Conservation (phyloP, 1,140 invertebrate genomes). For the Conus ventricosus region DNA sequence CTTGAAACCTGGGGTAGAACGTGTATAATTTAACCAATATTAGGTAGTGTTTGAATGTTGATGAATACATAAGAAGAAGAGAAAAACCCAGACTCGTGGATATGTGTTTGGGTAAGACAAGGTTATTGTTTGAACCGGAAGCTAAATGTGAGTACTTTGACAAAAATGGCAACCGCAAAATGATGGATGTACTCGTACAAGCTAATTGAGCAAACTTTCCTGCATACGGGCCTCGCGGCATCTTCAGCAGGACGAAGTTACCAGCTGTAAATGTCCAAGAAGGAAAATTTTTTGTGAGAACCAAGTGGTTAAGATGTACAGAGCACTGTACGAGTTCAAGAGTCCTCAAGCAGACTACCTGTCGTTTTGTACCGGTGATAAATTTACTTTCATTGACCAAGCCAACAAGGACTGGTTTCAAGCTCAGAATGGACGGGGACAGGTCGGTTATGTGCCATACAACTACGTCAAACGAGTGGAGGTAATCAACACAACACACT, state of each 20-base stretch:
- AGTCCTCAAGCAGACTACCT: slow-evolving; percentile 54
- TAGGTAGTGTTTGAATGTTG: no score
- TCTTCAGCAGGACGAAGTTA: background rate
- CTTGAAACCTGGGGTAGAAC: no score
- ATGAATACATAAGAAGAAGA: no score
- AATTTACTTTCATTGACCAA: slow-evolving; percentile 59
- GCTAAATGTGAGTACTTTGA: background rate
- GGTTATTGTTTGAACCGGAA: background rate
- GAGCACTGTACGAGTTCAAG: slow-evolving; percentile 64
- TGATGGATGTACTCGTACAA: background rate
- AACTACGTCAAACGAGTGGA: slow-evolving; percentile 62
- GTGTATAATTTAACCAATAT: no score
- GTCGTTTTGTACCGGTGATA: slow-evolving; percentile 57
- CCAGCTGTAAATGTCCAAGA: background rate
- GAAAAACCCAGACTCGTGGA: no score
- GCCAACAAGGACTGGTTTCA: slow-evolving; percentile 59
- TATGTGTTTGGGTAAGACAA: no score
- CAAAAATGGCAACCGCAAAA: background rate
- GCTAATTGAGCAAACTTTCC: background rate
- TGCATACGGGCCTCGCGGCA: background rate
- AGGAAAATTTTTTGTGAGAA: background rate
- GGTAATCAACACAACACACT: slow-evolving; percentile 34
- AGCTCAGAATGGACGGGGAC: slow-evolving; percentile 65
- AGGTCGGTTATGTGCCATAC: slow-evolving; percentile 64
- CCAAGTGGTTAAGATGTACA: slow-evolving; percentile 54